Conservation (phyloP, 2,113 vertebrate species). For the Chaetodon trifascialis region DNA sequence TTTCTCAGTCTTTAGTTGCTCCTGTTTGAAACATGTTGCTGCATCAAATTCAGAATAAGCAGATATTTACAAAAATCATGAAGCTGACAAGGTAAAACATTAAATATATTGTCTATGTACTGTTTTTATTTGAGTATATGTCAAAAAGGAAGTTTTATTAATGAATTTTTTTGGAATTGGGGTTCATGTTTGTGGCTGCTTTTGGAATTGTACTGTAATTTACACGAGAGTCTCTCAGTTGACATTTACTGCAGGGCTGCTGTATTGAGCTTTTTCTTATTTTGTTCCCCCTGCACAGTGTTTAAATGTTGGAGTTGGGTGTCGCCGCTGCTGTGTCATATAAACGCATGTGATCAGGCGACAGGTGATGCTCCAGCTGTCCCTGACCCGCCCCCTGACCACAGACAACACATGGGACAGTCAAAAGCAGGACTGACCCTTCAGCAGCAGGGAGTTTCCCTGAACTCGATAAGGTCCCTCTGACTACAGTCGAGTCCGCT, state of each 20-base stretch:
- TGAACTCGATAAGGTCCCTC: constrained; percentile 18
- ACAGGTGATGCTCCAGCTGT: constrained; percentile 82
- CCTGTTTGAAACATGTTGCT: no score
- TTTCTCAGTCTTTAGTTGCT: no score
- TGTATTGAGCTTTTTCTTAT: not conserved
- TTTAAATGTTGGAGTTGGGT: constrained; percentile 22
- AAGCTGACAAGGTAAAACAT: no score
- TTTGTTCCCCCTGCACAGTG: not conserved
- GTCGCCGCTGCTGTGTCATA: constrained; percentile 50
- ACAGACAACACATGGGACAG: constrained; percentile 73
- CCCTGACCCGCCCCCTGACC: constrained; percentile 51
- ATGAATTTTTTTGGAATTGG: no score
- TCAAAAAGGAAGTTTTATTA: no score
- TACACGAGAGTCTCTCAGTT: not conserved
- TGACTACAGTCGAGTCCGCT: not conserved
- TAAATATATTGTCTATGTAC: no score
- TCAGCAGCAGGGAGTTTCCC: constrained; percentile 43
- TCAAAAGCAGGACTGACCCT: constrained; percentile 47
- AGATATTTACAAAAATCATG: no score
- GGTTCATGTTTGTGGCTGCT: not conserved
- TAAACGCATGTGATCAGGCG: constrained; percentile 65
- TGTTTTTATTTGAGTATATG: no score
- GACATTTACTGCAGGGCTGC: not conserved
- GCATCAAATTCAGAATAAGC: no score
- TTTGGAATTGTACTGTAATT: not conserved